Percentiles rank a stretch among this genome's conserved stretches.
phyloP scores from a whole-genome alignment of 1,140 invertebrate species.

The Cherax quadricarinatus region DNA sequence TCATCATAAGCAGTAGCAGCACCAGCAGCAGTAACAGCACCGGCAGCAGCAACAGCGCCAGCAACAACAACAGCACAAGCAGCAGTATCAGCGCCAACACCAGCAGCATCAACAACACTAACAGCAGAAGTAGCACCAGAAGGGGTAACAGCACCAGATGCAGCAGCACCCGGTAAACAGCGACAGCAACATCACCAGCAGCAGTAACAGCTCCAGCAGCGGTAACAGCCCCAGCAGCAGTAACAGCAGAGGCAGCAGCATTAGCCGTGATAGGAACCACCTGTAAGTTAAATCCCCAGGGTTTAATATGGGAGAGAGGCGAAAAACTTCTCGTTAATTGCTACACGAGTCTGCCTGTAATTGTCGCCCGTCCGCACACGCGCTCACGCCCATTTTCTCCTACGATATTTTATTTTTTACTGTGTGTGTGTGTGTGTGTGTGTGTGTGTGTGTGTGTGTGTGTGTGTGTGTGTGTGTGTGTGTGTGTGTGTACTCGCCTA shows the following conservation, averaged over 20 bases:
- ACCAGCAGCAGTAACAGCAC: too few relatives aligned
- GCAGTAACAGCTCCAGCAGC: not conserved
- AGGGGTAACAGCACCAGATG: not conserved
- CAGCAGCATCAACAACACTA: too few relatives aligned
- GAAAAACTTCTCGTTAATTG: slow-evolving; percentile 5
- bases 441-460: too few relatives aligned
- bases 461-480: too few relatives aligned
- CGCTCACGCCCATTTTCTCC: not conserved
- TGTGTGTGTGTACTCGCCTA: too few relatives aligned
- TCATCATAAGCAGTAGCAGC: not conserved
- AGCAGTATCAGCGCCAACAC: not conserved
- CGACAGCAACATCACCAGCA: not conserved
- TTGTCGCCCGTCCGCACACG: not conserved
- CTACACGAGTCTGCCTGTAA: not conserved
- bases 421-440: too few relatives aligned
- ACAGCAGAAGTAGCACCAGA: too few relatives aligned
- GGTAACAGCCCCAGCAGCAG: not conserved
- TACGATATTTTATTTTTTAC: not conserved
- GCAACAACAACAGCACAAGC: not conserved
- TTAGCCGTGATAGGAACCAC: not conserved
- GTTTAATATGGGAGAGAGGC: not conserved
- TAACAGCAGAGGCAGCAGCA: not conserved
- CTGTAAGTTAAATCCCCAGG: not conserved
- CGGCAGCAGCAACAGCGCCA: not conserved
- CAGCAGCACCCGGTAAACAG: not conserved